A percentile compares a stretch with the other conserved stretches of the same genome.
Evolutionary conservation across 2,797 vertebrate genomes (phyloP).

Genomic region (Smutsia gigantea): DNA sequence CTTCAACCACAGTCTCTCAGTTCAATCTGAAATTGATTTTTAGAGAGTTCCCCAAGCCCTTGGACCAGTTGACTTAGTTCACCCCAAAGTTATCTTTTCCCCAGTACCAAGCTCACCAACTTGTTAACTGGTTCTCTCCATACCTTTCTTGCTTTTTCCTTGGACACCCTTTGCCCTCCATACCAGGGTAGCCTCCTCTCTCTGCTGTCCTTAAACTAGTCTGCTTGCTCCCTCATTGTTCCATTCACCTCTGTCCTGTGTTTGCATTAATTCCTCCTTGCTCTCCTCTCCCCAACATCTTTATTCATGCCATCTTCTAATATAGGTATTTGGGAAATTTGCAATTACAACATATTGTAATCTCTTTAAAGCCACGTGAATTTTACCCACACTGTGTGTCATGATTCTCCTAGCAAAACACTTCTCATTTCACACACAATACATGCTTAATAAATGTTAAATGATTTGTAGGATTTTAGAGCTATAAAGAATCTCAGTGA

Average conservation of each 20-base stretch:
- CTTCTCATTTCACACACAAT: background rate
- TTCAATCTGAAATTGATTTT: conserved; percentile 7
- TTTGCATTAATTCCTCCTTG: background rate
- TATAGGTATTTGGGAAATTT: background rate
- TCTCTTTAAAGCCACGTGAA: background rate
- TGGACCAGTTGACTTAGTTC: background rate
- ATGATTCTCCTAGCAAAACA: conserved; percentile 14
- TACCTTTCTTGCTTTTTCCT: background rate
- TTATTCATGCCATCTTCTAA: background rate
- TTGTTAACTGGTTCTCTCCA: background rate
- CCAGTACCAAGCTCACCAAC: background rate
- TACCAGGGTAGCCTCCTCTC: background rate
- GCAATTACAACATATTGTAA: background rate
- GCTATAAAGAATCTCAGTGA: background rate
- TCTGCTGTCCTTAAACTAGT: background rate
- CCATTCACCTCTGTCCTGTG: too few species aligned
- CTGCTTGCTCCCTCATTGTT: background rate
- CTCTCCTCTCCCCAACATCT: background rate
- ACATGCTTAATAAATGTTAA: conserved; percentile 8
- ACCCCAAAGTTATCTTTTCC: background rate
- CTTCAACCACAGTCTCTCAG: background rate
- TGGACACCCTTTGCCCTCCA: background rate
- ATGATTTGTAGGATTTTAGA: conserved; percentile 10
- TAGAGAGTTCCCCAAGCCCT: background rate
- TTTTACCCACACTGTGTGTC: background rate